Conservation (phyloP, 35 echinoderm and acorn worm species). For the Patiria miniata region DNA sequence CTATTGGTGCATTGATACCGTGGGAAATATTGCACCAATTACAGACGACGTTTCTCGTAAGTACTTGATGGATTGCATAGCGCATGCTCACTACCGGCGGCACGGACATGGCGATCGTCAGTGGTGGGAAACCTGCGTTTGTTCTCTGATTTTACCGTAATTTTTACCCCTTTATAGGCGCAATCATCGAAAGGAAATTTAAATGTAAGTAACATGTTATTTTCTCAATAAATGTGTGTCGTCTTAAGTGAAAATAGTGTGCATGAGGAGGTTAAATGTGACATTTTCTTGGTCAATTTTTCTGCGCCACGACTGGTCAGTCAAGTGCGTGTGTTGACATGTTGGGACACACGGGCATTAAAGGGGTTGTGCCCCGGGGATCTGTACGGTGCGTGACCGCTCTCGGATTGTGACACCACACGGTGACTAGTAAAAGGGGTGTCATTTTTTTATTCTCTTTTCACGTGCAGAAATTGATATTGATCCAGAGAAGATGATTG, state of each 20-base stretch:
- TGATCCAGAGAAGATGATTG: too few species aligned
- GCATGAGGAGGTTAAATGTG: not conserved
- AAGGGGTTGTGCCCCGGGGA: too few species aligned
- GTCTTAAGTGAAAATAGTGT: not conserved
- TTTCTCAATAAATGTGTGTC: not conserved
- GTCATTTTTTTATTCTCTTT: too few species aligned
- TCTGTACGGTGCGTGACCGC: too few species aligned
- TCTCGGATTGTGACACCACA: too few species aligned
- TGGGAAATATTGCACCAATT: slow-evolving; percentile 18
- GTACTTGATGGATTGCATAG: slow-evolving; percentile 22
- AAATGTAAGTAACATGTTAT: not conserved
- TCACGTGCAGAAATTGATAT: too few species aligned
- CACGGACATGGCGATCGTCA: slow-evolving; percentile 14
- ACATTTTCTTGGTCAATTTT: not conserved
- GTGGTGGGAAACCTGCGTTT: not conserved
- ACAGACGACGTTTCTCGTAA: slow-evolving; percentile 9
- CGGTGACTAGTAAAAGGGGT: too few species aligned
- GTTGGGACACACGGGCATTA: too few species aligned
- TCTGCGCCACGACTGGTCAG: slow-evolving; percentile 11
- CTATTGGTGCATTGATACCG: not conserved
- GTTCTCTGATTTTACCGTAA: not conserved
- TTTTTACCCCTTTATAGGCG: not conserved
- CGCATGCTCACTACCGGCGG: slow-evolving; percentile 3
- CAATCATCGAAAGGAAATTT: not conserved
- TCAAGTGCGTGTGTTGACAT: not conserved